Base-by-base conservation (phyloP, 2,888 invertebrate species). In the Pammene fasciana region DNA sequence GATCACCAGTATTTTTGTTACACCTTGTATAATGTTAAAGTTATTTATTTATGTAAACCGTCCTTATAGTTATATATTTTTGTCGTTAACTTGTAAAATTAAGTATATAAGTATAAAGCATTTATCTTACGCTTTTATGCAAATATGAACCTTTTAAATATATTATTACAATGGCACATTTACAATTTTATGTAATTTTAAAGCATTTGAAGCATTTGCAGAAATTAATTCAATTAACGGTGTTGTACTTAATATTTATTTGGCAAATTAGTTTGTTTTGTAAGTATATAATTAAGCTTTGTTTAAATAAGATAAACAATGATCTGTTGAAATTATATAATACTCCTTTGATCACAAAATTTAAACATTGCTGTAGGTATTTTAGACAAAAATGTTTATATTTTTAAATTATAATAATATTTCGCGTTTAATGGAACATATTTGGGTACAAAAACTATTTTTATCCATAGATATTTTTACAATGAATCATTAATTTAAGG, bases 281-380 rank as follows among this genome's bases (percentile, higher is more conserved):
- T 18, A 8, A 3, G 4, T 13, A 13, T 5, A n/a, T 36, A 54
- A 38, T 46, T 46, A 67, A 57, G 48, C 34, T 65, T 65, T 45
- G 45, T 38, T 46, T 41, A 26, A 26, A 8, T 50, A 26, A 16
- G 34, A 50, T 18, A n/a, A 43, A 45, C 57, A 52, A 62, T 65
- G 72, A 74, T 75, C 73, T 75, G 73, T 72, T 68, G 18, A 52
- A 71, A 55, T 13, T 52, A 65, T 71, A 41, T 45, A 71, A 73
- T 75, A 75, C 75, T 75, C 72, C 55, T 68, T 73, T 48, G 70
- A 72, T 73, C 75, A 75, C 73, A 75, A 75, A 73, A 70, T 71
- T 67, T 13, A 64, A n/a, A 52, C 13, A 34, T 34, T 34, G 6
- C 6, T 43, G 4, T 43, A 43, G 7, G 4, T 43, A 43, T 11